Evolutionary conservation across 2,113 vertebrate species (phyloP).

Genomic region (Etheostoma cragini): DNA sequence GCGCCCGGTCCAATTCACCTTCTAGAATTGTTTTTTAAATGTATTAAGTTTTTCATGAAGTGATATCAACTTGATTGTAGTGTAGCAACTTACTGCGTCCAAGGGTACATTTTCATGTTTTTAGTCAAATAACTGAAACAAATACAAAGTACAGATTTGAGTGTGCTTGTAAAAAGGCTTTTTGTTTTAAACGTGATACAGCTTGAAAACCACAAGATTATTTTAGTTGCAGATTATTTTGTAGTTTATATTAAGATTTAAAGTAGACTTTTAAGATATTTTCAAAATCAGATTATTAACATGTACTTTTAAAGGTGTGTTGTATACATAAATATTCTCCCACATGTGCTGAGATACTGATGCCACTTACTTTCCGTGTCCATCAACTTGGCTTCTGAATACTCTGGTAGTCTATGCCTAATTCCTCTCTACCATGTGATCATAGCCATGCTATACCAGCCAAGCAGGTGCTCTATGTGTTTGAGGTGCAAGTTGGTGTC

Average conservation of each 20-base stretch:
- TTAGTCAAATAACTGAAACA: not conserved
- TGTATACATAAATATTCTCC: slow-evolving; percentile 22
- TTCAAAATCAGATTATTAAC: not conserved
- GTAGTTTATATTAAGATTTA: not conserved
- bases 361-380: slow-evolving; percentile 47
- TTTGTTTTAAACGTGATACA: slow-evolving; percentile 8
- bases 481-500: slow-evolving; percentile 90
- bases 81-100: not conserved
- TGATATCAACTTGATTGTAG: slow-evolving; percentile 5
- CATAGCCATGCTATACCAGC: slow-evolving; percentile 84
- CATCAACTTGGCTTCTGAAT: slow-evolving; percentile 33
- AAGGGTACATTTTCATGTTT: not conserved
- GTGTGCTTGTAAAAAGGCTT: not conserved
- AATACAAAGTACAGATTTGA: not conserved
- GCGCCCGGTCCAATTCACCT: slow-evolving; percentile 2
- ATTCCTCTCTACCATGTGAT: slow-evolving; percentile 76
- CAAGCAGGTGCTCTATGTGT: slow-evolving; percentile 83
- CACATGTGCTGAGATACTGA: slow-evolving; percentile 9
- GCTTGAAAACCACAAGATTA: not conserved
- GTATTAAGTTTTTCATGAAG: slow-evolving; percentile 32
- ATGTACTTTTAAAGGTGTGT: not conserved
- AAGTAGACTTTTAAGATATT: no score
- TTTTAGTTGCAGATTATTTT: not conserved
- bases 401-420: slow-evolving; percentile 10
- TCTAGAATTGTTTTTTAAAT: slow-evolving; percentile 56